phyloP scores from a whole-genome alignment of 2,113 vertebrate species.

The Cricetomys ansorgei region DNA sequence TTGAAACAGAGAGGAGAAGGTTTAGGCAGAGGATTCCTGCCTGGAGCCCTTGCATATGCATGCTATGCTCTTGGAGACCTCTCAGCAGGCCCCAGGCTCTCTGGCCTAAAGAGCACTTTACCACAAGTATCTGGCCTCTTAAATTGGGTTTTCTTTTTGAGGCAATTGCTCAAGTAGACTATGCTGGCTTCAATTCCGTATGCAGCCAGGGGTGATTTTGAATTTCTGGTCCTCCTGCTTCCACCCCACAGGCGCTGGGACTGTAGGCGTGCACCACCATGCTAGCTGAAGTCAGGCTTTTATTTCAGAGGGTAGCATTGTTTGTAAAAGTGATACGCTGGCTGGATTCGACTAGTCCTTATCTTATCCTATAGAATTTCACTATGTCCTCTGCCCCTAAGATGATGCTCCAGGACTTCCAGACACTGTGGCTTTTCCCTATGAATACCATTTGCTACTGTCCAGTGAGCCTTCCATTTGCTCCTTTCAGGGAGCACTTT shows the following conservation, averaged over 20 bases:
- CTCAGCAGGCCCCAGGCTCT: neutral
- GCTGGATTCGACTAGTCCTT: neutral
- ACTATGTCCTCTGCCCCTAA: neutral
- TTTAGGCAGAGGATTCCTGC: accelerated
- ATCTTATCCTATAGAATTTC: accelerated
- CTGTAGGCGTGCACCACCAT: neutral
- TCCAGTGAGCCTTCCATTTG: accelerated
- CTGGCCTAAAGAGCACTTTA: accelerated
- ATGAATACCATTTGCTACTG: neutral
- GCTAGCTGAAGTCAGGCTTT: neutral
- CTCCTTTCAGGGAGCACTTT: accelerated
- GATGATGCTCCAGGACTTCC: accelerated
- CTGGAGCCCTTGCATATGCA: accelerated
- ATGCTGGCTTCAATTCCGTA: neutral
- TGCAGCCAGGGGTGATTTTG: neutral
- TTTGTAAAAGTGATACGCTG: accelerated
- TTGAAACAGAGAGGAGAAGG: too few species aligned
- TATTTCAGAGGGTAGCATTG: accelerated
- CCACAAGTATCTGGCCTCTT: neutral
- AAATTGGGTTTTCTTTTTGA: neutral
- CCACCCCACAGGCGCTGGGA: neutral
- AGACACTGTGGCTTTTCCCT: accelerated
- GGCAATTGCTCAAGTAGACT: neutral
- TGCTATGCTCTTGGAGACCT: neutral
- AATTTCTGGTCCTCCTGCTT: neutral